Conservation (phyloP, 2,797 vertebrate genomes). For the Gymnoscopelus microlampas region DNA sequence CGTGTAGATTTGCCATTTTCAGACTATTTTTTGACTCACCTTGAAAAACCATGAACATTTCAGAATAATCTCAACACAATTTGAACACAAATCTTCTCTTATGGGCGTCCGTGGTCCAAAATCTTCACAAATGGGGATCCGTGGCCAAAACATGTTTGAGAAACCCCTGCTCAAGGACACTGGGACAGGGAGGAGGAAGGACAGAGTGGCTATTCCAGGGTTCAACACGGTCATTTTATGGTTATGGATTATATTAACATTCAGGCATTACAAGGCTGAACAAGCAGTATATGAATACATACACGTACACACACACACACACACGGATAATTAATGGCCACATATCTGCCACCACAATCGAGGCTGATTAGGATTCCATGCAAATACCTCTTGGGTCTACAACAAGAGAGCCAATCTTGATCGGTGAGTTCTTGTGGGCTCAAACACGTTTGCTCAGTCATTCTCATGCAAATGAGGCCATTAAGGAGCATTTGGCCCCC, state of each 20-base stretch:
- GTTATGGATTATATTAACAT: conserved; percentile 15
- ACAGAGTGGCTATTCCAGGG: too few relatives aligned
- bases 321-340: neutral
- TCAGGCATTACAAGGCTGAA: neutral
- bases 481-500: conserved; percentile 40
- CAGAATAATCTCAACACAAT: too few relatives aligned
- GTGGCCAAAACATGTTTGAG: too few relatives aligned
- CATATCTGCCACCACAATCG: conserved; percentile 40
- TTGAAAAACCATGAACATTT: too few relatives aligned
- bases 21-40: too few relatives aligned
- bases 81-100: too few relatives aligned
- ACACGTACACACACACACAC: neutral
- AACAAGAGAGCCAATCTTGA: conserved; percentile 44
- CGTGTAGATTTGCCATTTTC: too few relatives aligned
- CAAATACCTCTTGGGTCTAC: conserved; percentile 45
- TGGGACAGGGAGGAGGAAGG: too few relatives aligned
- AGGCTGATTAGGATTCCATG: conserved; percentile 51
- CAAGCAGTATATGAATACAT: conserved; percentile 42
- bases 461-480: conserved; percentile 67
- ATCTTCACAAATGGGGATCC: too few relatives aligned
- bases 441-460: conserved; percentile 39
- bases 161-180: too few relatives aligned
- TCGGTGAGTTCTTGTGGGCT: conserved; percentile 41
- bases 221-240: too few relatives aligned
- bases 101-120: too few relatives aligned